Evolutionary conservation across 1,140 invertebrate genomes (phyloP).

Genomic region (Riptortus pedestris): DNA sequence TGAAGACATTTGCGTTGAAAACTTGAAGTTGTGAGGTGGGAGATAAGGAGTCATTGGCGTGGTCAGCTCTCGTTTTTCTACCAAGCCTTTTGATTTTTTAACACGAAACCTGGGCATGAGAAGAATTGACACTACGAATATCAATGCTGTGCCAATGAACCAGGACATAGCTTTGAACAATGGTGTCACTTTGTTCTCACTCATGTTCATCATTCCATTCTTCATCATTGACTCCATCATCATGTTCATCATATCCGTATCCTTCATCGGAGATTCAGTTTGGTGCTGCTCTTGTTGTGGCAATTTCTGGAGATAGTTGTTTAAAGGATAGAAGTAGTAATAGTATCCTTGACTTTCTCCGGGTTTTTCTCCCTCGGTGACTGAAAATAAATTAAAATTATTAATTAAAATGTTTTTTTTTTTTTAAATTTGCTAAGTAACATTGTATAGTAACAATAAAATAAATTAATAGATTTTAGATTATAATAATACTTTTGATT

Average conservation of each 20-base stretch:
- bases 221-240: constrained; percentile 16
- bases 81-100: not conserved
- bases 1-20: no score
- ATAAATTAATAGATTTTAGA: no score
- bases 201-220: constrained; percentile 5
- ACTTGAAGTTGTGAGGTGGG: no score
- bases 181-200: constrained; percentile 34
- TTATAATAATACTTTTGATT: no score
- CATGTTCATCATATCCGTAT: not conserved
- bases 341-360: constrained; percentile 13
- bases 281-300: not conserved
- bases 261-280: not conserved
- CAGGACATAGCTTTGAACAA: constrained; percentile 41
- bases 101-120: constrained; percentile 34
- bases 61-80: not conserved
- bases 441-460: no score
- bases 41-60: no score
- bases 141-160: constrained; percentile 40
- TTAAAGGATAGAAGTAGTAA: constrained; percentile 18
- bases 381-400: no score
- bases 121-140: constrained; percentile 38
- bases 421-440: no score
- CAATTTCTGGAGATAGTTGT: not conserved
- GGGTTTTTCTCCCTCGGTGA: not conserved
- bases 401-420: no score